phyloP scores from a whole-genome alignment of 2,113 vertebrate genomes.

The Oreochromis niloticus region DNA sequence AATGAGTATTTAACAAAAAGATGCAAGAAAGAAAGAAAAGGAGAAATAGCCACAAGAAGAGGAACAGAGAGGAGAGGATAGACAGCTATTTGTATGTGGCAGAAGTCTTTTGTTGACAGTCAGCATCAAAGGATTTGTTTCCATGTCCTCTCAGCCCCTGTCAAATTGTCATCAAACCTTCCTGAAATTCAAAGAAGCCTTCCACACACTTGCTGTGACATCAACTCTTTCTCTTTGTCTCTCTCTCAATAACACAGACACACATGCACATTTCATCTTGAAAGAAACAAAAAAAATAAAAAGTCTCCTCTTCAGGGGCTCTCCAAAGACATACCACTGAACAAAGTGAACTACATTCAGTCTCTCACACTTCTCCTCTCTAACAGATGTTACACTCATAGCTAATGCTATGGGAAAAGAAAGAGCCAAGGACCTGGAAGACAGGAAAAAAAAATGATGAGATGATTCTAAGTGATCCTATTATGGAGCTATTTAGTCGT shows the following conservation, averaged over 20 bases:
- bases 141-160: conserved; percentile 43
- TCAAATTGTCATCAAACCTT: conserved; percentile 59
- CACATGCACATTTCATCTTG: conserved; percentile 31
- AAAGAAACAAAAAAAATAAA: neutral
- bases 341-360: conserved; percentile 39
- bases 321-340: conserved; percentile 35
- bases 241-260: conserved; percentile 31
- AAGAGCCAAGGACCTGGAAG: neutral
- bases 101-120: conserved; percentile 51
- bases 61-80: conserved; percentile 4
- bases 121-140: conserved; percentile 54
- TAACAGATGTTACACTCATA: neutral
- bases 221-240: conserved; percentile 32
- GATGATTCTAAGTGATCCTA: conserved; percentile 7
- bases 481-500: conserved; percentile 19
- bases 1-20: neutral
- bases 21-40: neutral
- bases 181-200: conserved; percentile 51
- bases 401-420: neutral
- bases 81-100: conserved; percentile 49
- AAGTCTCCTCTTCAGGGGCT: neutral
- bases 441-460: neutral
- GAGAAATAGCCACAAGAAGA: neutral
- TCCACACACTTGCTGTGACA: conserved; percentile 31
- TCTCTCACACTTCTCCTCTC: conserved; percentile 4